Conservation (phyloP, 2,113 vertebrate species). For the Telmatochromis brichardi region DNA sequence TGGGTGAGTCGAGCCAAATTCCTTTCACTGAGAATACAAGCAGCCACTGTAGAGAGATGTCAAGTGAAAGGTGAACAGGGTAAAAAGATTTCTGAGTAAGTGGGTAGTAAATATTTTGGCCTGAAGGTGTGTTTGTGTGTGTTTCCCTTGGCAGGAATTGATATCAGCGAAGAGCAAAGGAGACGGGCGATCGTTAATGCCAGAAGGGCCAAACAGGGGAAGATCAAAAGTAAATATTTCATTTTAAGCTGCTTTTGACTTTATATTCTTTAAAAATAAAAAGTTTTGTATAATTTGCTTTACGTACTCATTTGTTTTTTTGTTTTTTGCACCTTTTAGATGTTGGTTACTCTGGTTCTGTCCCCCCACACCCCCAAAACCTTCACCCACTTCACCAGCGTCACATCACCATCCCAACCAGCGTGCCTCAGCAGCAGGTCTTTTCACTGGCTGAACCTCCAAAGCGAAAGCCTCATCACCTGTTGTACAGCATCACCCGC, state of each 20-base stretch:
- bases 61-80: background rate
- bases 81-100: background rate
- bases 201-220: slow-evolving; percentile 84
- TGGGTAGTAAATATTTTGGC: slow-evolving; percentile 8
- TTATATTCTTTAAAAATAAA: background rate
- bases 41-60: background rate
- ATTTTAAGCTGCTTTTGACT: background rate
- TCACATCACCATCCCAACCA: slow-evolving; percentile 92
- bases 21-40: background rate
- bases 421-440: slow-evolving; percentile 92
- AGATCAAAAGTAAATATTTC: slow-evolving; percentile 79
- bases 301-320: background rate
- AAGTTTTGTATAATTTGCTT: background rate
- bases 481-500: slow-evolving; percentile 87
- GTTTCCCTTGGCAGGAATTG: slow-evolving; percentile 78
- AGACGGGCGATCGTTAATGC: slow-evolving; percentile 91
- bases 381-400: slow-evolving; percentile 91
- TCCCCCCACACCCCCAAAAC: slow-evolving; percentile 78
- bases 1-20: slow-evolving; percentile 76
- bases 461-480: slow-evolving; percentile 84
- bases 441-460: slow-evolving; percentile 89
- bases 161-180: slow-evolving; percentile 90
- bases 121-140: slow-evolving; percentile 5
- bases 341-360: slow-evolving; percentile 73
- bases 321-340: slow-evolving; percentile 54